Base-by-base conservation (phyloP, 1,140 invertebrate species). In the Drosophila paulistorum region DNA sequence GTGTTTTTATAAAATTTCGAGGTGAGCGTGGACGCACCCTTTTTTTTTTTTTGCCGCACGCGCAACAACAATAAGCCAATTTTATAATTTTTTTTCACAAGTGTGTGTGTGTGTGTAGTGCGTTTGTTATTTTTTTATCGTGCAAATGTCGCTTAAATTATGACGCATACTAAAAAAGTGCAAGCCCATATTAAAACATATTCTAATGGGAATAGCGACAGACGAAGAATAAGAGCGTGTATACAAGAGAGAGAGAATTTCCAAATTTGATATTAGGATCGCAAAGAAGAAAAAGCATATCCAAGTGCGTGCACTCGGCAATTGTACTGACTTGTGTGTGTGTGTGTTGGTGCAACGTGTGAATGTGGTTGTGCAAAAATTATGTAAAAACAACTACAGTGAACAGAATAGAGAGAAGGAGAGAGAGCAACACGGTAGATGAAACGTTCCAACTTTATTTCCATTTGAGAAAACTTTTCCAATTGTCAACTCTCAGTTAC, bases 381-480 rank as follows among this genome's bases (percentile, higher is more conserved):
- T 87, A 86, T 86, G 83, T 86, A 87, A 86, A 86, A 79, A 69
- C 70, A 78, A 87, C 72, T 82, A 87, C 66, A 82, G 68, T 77
- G 9, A 51, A 1, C 9, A 39, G 11, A 39, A 4, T 10, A 23
- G 9, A 1, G 9, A 0, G 17, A 51, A 20, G 10, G 45, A 51
- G 45, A 20, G 13, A 65, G 48, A 45, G 39, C 11, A 17, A 54
- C 11, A 62, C 0, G 13, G n/a, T 11, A 11, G n/a, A 33, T 37
- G 11, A 63, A 26, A 41, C 55, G 57, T 42, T 66, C 45, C 20
- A 58, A 63, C 45, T 57, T 41, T 20, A 23, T 59, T 66, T 68
- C 45, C 45, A 51, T 51, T 48, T 23, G 17, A 11, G 17, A 23
- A 68, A 77, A 76, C 68, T 72, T 72, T 83, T 89, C 84, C 80